Base-by-base conservation (phyloP, 1,140 invertebrate species). In the Eueides isabella region DNA sequence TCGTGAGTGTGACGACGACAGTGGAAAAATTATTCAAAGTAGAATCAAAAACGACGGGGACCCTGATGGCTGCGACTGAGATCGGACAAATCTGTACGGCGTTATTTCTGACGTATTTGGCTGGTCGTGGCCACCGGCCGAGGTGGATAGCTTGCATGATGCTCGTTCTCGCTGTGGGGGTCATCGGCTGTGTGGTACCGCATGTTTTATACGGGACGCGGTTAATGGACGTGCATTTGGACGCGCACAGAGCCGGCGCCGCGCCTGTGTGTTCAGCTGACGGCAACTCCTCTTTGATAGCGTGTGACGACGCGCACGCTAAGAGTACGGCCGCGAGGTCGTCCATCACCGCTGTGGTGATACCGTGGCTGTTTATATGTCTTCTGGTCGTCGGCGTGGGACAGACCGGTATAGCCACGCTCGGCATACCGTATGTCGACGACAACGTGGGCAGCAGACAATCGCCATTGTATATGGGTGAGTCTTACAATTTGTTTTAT, bases 1-100 rank as follows among this genome's bases (percentile, higher is more conserved):
- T 99, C 88, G 98, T 98, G 33, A 98, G 97, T 84, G 98, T 98
- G 70, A 98, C 99, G 84, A 99, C 98, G 30, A 99, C 98, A 9
- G 97, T 99, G 44, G 98, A 99, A 92, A 99, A 99, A 93, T 94
- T 99, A 35, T 99, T 98, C 89, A 97, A 98, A 94, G 97, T 99
- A 62, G 98, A 98, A 84, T 98, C 98, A 67, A 98, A 98, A 88
- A 98, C 98, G 6, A 99, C 98, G 0, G 98, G 98, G 0, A 96
- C 98, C 55, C 96, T 99, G 78, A 96, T 99, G 94, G 98, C 97
- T 69, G 98, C 98, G 11, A 98, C 98, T 26, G 98, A 99, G 90
- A 97, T 99, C 80, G 98, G 98, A 1, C 98, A 99, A 89, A 98
- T 98, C 75, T 96, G 96, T 61, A 97, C 97, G 16, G 97, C 97